These are phyloP conservation scores for Emydoidea blandingii DNA, from an alignment of 2,797 vertebrate species.

Conservation along the genomic window DNA sequence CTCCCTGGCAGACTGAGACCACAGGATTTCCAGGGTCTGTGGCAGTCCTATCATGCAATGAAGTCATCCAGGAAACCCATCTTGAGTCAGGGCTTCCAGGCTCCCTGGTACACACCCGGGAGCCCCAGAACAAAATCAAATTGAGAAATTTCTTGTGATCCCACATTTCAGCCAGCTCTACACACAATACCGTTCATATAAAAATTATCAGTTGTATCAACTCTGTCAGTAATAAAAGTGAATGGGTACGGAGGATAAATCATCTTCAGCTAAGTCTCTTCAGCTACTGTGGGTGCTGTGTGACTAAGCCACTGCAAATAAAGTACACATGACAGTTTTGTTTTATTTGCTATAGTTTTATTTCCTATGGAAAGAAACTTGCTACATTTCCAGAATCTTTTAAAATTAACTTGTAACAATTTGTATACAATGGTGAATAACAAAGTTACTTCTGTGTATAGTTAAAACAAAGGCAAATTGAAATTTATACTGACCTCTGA, in stretches of 20 bases:
- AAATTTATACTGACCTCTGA: constrained; percentile 20
- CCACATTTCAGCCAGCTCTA: not conserved
- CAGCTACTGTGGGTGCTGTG: not conserved
- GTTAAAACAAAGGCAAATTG: constrained; percentile 48
- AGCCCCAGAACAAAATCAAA: not conserved
- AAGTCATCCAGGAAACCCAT: not conserved
- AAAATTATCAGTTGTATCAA: accelerated
- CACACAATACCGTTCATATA: not conserved
- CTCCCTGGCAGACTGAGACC: not conserved
- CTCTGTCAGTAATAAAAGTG: accelerated
- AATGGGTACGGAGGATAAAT: not conserved
- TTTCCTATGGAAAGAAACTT: constrained; percentile 64
- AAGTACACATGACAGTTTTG: not conserved
- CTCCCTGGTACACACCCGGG: not conserved
- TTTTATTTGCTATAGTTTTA: constrained; percentile 36
- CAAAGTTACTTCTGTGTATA: constrained; percentile 15
- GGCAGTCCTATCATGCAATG: not conserved
- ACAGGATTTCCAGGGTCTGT: not conserved
- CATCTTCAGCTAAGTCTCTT: not conserved
- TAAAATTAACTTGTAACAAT: constrained; percentile 43
- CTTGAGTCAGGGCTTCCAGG: not conserved
- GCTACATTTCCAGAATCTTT: constrained; percentile 58
- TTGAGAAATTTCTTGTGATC: not conserved
- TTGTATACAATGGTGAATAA: constrained; percentile 32
- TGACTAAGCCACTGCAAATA: not conserved